phyloP scores from a whole-genome alignment of 1,140 invertebrate genomes.

The Metaphire vulgaris region DNA sequence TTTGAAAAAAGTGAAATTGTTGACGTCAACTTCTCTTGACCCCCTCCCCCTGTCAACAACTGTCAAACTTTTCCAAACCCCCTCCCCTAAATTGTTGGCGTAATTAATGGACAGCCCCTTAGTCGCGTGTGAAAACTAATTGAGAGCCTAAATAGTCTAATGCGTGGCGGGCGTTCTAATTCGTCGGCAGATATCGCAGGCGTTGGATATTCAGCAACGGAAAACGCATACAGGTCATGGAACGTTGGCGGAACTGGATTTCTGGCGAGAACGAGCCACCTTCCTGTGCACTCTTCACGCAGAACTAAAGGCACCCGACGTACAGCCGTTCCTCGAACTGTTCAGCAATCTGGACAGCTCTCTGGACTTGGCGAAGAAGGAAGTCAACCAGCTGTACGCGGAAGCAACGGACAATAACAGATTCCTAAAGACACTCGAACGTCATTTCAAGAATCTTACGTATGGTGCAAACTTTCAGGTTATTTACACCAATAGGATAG shows the following conservation, averaged over 20 bases:
- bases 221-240: constrained; percentile 59
- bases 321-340: background rate
- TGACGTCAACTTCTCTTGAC: too few relatives aligned
- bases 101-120: too few relatives aligned
- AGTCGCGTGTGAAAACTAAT: too few relatives aligned
- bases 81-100: too few relatives aligned
- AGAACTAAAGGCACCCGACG: constrained; percentile 65
- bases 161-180: too few relatives aligned
- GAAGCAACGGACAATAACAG: constrained; percentile 73
- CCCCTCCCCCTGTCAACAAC: too few relatives aligned
- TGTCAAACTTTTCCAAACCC: too few relatives aligned
- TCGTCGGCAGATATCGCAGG: constrained; percentile 34
- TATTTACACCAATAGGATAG: too few relatives aligned
- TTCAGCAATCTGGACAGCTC: constrained; percentile 5
- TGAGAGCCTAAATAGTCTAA: too few relatives aligned
- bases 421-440: constrained; percentile 69
- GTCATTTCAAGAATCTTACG: constrained; percentile 72
- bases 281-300: constrained; percentile 68
- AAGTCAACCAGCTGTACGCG: constrained; percentile 52
- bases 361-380: background rate
- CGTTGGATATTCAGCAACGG: constrained; percentile 46
- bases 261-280: constrained; percentile 70
- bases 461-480: constrained; percentile 61
- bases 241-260: constrained; percentile 71
- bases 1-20: too few relatives aligned